Percentiles rank a stretch among this genome's conserved stretches.
Evolutionary conservation across 2,888 invertebrate species (phyloP).

Genomic region (Resseliella maxima): DNA sequence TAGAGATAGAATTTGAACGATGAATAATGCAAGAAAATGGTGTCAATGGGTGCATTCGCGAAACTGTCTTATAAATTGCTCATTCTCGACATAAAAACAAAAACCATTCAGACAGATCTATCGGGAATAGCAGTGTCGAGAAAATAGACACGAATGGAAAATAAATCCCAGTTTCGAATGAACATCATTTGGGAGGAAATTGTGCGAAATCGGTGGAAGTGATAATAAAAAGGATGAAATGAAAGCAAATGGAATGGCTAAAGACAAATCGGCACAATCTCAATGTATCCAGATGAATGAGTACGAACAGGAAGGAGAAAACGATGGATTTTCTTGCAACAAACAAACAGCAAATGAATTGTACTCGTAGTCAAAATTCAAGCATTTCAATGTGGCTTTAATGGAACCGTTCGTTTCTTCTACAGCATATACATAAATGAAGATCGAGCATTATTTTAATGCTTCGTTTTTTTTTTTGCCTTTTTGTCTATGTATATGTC

Average conservation of each 20-base stretch:
- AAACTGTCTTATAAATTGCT: neutral
- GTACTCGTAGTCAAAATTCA: neutral
- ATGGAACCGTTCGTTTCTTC: neutral
- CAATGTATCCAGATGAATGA: slow-evolving; percentile 53
- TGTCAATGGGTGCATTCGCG: neutral
- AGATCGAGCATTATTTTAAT: slow-evolving; percentile 48
- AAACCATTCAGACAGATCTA: neutral
- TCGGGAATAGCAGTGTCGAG: neutral
- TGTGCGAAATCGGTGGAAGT: slow-evolving; percentile 25
- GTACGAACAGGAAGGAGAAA: neutral
- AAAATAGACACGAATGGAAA: neutral
- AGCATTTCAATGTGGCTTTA: neutral
- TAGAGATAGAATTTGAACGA: neutral
- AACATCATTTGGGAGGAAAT: slow-evolving; percentile 35
- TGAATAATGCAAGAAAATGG: neutral
- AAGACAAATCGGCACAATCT: slow-evolving; percentile 33
- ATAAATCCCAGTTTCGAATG: neutral
- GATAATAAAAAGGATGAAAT: slow-evolving; percentile 40
- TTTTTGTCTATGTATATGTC: neutral
- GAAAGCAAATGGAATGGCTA: slow-evolving; percentile 12
- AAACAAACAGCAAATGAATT: neutral
- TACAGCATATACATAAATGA: neutral
- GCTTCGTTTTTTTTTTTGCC: neutral
- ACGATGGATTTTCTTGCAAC: slow-evolving; percentile 18
- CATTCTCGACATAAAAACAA: neutral